Evolutionary conservation across 92 coral and sea anemone genomes (phyloP).

Genomic region (Heteractis magnifica): DNA sequence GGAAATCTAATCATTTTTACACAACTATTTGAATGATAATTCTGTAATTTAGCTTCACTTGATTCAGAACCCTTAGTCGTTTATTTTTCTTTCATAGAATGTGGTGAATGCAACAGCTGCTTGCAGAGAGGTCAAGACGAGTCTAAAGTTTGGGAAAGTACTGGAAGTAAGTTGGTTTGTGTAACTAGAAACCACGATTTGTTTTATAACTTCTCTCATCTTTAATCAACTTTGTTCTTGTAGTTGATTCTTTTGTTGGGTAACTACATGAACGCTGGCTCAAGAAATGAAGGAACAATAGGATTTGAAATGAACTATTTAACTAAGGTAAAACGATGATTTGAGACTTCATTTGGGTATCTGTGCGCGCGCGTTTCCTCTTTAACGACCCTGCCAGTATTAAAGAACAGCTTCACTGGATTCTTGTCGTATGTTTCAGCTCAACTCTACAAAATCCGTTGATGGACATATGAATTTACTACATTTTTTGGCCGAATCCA

Average conservation of each 20-base stretch:
- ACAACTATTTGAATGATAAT: no score
- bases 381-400: no score
- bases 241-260: conserved; percentile 91
- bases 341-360: no score
- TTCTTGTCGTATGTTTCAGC: conserved; percentile 31
- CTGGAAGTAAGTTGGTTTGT: conserved; percentile 63
- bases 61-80: no score
- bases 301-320: conserved; percentile 96
- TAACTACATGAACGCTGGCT: conserved; percentile 98
- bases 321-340: conserved; percentile 64
- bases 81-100: conserved; percentile 42
- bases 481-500: conserved; percentile 85
- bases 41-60: no score
- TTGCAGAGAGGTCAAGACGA: conserved; percentile 93
- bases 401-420: no score
- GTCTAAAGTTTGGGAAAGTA: conserved; percentile 83
- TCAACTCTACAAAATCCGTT: conserved; percentile 94
- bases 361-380: no score
- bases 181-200: neutral
- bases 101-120: conserved; percentile 99
- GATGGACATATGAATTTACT: conserved; percentile 87
- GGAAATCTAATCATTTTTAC: no score
- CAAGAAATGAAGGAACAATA: conserved; percentile 91
- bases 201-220: neutral
- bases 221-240: neutral